Evolutionary conservation across 2,888 invertebrate genomes (phyloP).

Genomic region (Argyresthia albistria): DNA sequence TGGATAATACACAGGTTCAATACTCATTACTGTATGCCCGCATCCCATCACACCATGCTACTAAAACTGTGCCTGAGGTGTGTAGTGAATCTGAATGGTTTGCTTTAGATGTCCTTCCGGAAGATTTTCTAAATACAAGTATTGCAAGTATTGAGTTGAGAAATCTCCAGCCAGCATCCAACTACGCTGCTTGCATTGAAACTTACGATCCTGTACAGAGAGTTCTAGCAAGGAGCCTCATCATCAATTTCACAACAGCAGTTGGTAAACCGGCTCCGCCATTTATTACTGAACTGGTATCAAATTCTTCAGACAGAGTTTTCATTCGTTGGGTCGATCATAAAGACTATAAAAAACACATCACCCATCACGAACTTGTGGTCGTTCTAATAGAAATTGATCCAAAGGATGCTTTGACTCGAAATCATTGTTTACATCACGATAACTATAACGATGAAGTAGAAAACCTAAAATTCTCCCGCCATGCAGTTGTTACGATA

Average conservation of each 20-base stretch:
- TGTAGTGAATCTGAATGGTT: slow-evolving; percentile 56
- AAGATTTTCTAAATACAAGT: slow-evolving; percentile 2
- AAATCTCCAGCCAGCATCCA: slow-evolving; percentile 42
- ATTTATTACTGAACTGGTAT: slow-evolving; percentile 46
- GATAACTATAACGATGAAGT: slow-evolving; percentile 27
- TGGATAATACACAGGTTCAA: slow-evolving; percentile 22
- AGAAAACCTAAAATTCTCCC: slow-evolving; percentile 11
- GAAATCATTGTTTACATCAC: slow-evolving; percentile 34
- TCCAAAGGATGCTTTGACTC: slow-evolving; percentile 22
- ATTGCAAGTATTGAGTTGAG: slow-evolving; percentile 25
- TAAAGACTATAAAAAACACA: slow-evolving; percentile 35
- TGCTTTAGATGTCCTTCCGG: slow-evolving; percentile 19
- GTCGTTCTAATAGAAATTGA: slow-evolving; percentile 39
- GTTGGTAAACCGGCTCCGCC: slow-evolving; percentile 53
- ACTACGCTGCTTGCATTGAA: slow-evolving; percentile 52
- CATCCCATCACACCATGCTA: slow-evolving; percentile 27
- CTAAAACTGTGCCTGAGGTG: slow-evolving; percentile 39
- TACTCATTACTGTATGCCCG: slow-evolving; percentile 46
- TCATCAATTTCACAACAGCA: slow-evolving; percentile 42
- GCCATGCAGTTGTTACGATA: slow-evolving; percentile 42
- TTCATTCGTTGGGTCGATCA: slow-evolving; percentile 53
- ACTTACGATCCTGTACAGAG: slow-evolving; percentile 29
- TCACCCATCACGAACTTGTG: slow-evolving; percentile 45
- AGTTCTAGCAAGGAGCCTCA: slow-evolving; percentile 35
- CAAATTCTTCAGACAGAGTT: slow-evolving; percentile 29